A percentile compares a stretch with the other conserved stretches of the same genome.
Conservation (phyloP, 2,888 invertebrate genomes). For the Thysanoteuthis rhombus region DNA sequence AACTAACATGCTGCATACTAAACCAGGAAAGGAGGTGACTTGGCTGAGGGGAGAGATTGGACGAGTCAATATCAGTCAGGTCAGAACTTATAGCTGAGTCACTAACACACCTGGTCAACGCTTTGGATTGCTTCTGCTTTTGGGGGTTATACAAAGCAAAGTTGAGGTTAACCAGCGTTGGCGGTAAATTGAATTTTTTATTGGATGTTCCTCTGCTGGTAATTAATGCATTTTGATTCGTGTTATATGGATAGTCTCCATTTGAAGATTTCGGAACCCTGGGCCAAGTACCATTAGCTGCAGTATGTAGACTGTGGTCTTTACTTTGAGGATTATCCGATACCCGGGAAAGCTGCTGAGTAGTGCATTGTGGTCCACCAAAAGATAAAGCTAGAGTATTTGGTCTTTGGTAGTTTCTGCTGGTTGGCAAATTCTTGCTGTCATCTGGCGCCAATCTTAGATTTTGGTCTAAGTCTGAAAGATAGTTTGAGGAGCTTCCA, state of each 20-base stretch:
- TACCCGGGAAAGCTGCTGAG: not conserved
- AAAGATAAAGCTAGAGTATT: not conserved
- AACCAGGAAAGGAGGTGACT: not conserved
- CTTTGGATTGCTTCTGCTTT: conserved; percentile 40
- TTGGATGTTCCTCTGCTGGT: not conserved
- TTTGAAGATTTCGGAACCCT: not conserved
- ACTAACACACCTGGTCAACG: conserved; percentile 51
- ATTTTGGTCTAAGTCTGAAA: not conserved
- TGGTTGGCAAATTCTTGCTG: not conserved
- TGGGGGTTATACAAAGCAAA: not conserved
- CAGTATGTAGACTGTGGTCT: not conserved
- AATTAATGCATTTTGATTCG: not conserved
- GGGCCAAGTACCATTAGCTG: not conserved
- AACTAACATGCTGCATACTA: not conserved
- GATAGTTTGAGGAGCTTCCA: not conserved
- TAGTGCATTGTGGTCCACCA: not conserved
- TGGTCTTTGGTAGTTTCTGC: not conserved
- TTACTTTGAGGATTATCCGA: not conserved
- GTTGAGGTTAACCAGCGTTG: not conserved
- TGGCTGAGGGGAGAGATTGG: conserved; percentile 46
- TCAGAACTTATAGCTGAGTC: conserved; percentile 64
- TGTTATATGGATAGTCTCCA: not conserved
- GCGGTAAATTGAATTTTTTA: not conserved
- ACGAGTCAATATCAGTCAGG: conserved; percentile 58
- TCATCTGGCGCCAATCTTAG: not conserved